These are phyloP conservation scores for Porphyrio hochstetteri DNA, from an alignment of 2,113 vertebrate species.

Conservation along the genomic window DNA sequence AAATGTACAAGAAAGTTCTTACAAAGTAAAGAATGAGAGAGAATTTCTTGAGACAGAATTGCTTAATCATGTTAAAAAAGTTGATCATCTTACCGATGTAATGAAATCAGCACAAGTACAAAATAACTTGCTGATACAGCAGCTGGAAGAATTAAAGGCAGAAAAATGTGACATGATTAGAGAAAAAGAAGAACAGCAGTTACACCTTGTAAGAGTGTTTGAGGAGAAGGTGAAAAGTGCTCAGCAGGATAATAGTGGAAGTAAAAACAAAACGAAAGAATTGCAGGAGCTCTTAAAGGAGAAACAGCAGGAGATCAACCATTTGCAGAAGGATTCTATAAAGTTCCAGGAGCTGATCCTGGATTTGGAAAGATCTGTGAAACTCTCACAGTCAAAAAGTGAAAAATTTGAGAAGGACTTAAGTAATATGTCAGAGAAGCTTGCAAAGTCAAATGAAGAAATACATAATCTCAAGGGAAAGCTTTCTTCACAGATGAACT, in stretches of 20 bases:
- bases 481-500: constrained; percentile 47
- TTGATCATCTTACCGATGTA: constrained; percentile 79
- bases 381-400: constrained; percentile 66
- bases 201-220: constrained; percentile 79
- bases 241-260: constrained; percentile 79
- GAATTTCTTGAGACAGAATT: constrained; percentile 85
- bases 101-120: constrained; percentile 74
- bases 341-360: constrained; percentile 85
- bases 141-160: constrained; percentile 74
- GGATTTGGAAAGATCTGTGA: constrained; percentile 81
- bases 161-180: constrained; percentile 66
- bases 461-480: constrained; percentile 55
- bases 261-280: constrained; percentile 82
- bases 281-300: constrained; percentile 87
- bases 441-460: constrained; percentile 51
- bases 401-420: constrained; percentile 75
- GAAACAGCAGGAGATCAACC: constrained; percentile 87
- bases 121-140: constrained; percentile 73
- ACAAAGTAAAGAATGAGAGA: constrained; percentile 86
- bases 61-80: constrained; percentile 80
- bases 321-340: constrained; percentile 86
- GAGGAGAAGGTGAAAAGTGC: constrained; percentile 84
- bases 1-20: constrained; percentile 81
- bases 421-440: constrained; percentile 61
- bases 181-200: constrained; percentile 83